A percentile compares a stretch with the other conserved stretches of the same genome.
These are phyloP conservation scores for Oikopleura vanhoeffeni DNA, from an alignment of 23 tunicate species.

Conservation along the genomic window DNA sequence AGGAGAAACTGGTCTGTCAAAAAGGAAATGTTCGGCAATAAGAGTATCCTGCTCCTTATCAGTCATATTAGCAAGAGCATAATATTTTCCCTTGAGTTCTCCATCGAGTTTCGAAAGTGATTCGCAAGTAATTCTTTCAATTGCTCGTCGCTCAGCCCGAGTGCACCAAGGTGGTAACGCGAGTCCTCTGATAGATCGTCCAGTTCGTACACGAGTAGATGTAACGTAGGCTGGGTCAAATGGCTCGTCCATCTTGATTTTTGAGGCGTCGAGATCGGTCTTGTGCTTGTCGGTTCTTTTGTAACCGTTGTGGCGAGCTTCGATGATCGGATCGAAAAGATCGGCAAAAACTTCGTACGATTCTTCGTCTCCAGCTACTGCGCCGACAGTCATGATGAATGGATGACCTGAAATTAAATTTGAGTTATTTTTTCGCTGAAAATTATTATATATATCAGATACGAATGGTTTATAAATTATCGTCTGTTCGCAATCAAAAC, in stretches of 20 bases:
- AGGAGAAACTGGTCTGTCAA: slow-evolving; percentile 18
- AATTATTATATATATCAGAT: too few species aligned
- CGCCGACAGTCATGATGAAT: slow-evolving; percentile 26
- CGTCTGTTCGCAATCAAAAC: too few species aligned
- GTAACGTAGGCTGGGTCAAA: slow-evolving; percentile 12
- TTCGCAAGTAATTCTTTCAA: slow-evolving; percentile 26
- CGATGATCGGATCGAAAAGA: slow-evolving; percentile 26
- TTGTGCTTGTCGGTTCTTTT: slow-evolving; percentile 28
- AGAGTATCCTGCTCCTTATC: slow-evolving; percentile 10
- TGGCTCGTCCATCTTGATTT: slow-evolving; percentile 18
- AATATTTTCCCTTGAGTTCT: slow-evolving; percentile 27
- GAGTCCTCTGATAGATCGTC: slow-evolving; percentile 22
- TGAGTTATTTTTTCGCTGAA: too few species aligned
- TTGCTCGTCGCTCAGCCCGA: slow-evolving; percentile 50
- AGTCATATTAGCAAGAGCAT: slow-evolving; percentile 1
- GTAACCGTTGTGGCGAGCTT: slow-evolving; percentile 32
- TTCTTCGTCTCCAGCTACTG: slow-evolving; percentile 31
- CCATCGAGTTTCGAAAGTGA: slow-evolving; percentile 19
- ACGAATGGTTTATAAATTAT: too few species aligned
- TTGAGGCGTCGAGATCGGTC: slow-evolving; percentile 20
- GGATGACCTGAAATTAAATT: slow-evolving; percentile 21
- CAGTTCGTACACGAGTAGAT: slow-evolving; percentile 2
- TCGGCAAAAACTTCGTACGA: slow-evolving; percentile 26
- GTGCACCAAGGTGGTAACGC: slow-evolving; percentile 42
- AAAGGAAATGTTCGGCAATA: not conserved